phyloP scores from a whole-genome alignment of 92 coral and sea anemone species.

The Palythoa caribaeorum region DNA sequence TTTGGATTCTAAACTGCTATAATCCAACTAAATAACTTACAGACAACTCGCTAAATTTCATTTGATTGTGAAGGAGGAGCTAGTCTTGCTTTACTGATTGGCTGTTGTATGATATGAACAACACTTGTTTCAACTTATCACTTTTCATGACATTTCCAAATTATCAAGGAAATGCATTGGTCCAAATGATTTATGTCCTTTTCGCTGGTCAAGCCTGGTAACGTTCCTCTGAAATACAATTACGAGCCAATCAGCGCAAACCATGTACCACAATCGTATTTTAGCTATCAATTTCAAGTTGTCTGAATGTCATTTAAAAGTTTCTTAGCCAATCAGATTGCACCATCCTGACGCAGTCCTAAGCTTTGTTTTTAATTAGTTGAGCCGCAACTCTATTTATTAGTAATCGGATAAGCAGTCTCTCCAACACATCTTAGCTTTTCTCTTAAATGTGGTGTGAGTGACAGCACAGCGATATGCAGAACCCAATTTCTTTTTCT shows the following conservation, averaged over 20 bases:
- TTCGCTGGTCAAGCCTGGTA: constrained; percentile 77
- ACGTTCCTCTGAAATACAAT: constrained; percentile 47
- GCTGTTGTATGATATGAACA: not conserved
- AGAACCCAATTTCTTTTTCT: constrained; percentile 90
- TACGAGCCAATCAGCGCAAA: constrained; percentile 68
- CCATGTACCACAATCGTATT: constrained; percentile 54
- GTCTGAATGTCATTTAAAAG: constrained; percentile 76
- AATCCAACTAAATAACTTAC: constrained; percentile 25
- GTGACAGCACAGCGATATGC: constrained; percentile 54
- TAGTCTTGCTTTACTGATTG: not conserved
- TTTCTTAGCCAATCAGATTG: constrained; percentile 80
- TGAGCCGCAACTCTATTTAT: constrained; percentile 66
- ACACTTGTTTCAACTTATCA: not conserved
- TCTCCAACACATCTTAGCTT: constrained; percentile 48
- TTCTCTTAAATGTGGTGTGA: constrained; percentile 11
- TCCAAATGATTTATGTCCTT: constrained; percentile 69
- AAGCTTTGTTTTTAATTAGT: constrained; percentile 83
- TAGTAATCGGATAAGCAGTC: constrained; percentile 94
- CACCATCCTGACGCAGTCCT: constrained; percentile 70
- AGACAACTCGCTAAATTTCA: constrained; percentile 27
- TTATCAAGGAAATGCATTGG: constrained; percentile 62
- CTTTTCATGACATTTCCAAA: constrained; percentile 43
- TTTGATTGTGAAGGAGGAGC: constrained; percentile 43
- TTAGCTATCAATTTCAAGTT: constrained; percentile 79
- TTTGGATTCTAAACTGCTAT: constrained; percentile 15